A percentile compares a stretch with the other conserved stretches of the same genome.
Evolutionary conservation across 2,888 invertebrate genomes (phyloP).

Genomic region (Galerucella calmariensis): DNA sequence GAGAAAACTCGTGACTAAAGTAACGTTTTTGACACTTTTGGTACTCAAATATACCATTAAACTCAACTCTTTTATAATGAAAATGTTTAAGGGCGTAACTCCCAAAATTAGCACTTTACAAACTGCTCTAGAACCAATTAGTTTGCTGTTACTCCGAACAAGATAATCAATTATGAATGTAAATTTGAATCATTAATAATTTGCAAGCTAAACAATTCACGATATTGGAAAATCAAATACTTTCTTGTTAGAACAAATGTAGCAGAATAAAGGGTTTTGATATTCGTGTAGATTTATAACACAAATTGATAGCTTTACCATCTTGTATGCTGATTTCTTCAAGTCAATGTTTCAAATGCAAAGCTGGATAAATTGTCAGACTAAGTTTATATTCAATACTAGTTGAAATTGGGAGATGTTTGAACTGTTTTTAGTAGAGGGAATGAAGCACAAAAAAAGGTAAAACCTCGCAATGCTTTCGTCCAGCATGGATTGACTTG

Average conservation of each 20-base stretch:
- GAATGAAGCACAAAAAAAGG: too few relatives aligned
- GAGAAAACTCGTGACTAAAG: too few relatives aligned
- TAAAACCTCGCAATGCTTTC: too few relatives aligned
- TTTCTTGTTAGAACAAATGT: background rate
- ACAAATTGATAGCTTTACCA: background rate
- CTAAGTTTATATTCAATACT: too few relatives aligned
- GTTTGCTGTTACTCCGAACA: background rate
- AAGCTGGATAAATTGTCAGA: too few relatives aligned
- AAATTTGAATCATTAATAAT: constrained; percentile 3
- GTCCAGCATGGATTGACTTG: too few relatives aligned
- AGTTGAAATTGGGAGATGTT: too few relatives aligned
- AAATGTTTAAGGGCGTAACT: background rate
- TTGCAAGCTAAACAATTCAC: background rate
- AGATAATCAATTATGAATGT: constrained; percentile 6
- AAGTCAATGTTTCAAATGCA: too few relatives aligned
- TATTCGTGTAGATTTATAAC: background rate
- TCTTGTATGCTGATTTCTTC: background rate
- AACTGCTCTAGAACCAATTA: background rate
- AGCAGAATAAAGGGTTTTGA: background rate
- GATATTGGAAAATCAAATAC: background rate
- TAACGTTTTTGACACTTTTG: too few relatives aligned
- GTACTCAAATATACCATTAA: background rate
- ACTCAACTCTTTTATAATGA: background rate
- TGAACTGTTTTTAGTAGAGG: too few relatives aligned
- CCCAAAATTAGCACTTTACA: background rate